Conservation (phyloP, 2,113 vertebrate genomes). For the Misgurnus mizolepis region DNA sequence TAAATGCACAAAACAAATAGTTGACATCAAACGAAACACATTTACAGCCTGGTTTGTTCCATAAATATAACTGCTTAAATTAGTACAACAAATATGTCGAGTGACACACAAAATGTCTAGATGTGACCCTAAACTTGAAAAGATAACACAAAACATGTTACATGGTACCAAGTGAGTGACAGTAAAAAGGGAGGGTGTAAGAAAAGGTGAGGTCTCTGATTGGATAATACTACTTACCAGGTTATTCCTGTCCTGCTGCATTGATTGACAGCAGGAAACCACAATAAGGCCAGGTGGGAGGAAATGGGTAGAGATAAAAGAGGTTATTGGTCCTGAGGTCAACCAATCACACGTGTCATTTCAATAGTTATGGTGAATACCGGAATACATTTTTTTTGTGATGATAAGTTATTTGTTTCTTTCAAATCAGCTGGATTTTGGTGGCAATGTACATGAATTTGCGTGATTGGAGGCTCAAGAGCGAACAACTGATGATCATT, state of each 20-base stretch:
- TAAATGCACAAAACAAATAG: background rate
- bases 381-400: constrained; percentile 26
- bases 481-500: background rate
- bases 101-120: no score
- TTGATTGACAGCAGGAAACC: constrained; percentile 79
- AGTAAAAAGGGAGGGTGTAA: constrained; percentile 46
- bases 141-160: constrained; percentile 17
- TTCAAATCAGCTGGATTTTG: background rate
- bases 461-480: constrained; percentile 27
- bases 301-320: constrained; percentile 71
- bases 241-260: constrained; percentile 98
- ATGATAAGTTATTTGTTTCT: background rate
- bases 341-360: constrained; percentile 53
- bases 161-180: constrained; percentile 30
- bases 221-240: constrained; percentile 84
- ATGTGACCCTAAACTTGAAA: background rate
- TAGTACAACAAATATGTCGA: no score
- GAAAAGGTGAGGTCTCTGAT: constrained; percentile 56
- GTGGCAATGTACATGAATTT: background rate
- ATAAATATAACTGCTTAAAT: no score
- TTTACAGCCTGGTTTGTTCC: background rate
- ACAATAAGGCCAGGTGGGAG: constrained; percentile 65
- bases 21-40: no score
- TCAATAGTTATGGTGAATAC: constrained; percentile 48
- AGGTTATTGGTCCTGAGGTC: constrained; percentile 71